Evolutionary conservation across 1,140 invertebrate species (phyloP), one percentile per base, ranked within the genome.

Genomic region (Aporrectodea caliginosa): DNA sequence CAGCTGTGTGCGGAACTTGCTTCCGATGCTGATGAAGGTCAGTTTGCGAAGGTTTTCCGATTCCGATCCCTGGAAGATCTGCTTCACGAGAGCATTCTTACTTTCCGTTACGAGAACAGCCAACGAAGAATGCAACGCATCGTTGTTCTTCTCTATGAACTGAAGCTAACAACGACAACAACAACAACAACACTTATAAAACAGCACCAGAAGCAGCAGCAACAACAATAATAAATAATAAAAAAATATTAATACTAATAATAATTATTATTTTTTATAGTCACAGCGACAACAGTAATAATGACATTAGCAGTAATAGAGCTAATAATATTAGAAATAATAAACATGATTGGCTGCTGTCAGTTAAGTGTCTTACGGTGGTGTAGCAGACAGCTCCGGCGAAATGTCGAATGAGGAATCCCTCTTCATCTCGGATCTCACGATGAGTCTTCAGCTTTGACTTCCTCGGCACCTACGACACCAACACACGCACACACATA

Each of bases 321-420:
- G n/a, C n/a, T n/a, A n/a, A n/a, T n/a, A n/a, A n/a, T n/a, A n/a
- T n/a, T n/a, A n/a, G n/a, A n/a, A n/a, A n/a, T n/a, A n/a, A n/a
- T n/a, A n/a, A n/a, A n/a, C n/a, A n/a, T n/a, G n/a, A n/a, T n/a
- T n/a, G n/a, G n/a, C n/a, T n/a, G n/a, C n/a, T n/a, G n/a, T n/a
- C n/a, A n/a, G n/a, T n/a, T n/a, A n/a, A n/a, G n/a, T n/a, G 22
- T 58, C 90, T 90, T 88, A 93, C 93, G 22, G 97, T 99, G 88
- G 96, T 93, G 88, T 99, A 99, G 86, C 96, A 98, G 82, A 99
- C 97, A 82, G 95, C 95, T 70, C 97, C 97, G 81, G 97, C 97
- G 90, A 98, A 99, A 89, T 99, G 97, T 69, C 95, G 90, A 81
- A 99, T 92, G 1, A 99, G 90, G 88, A 99, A 99, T 43, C 97